Percentiles rank a stretch among this genome's conserved stretches.
phyloP scores from a whole-genome alignment of 37 sponge, comb jelly and placozoan genomes.

The Crambe crambe region DNA sequence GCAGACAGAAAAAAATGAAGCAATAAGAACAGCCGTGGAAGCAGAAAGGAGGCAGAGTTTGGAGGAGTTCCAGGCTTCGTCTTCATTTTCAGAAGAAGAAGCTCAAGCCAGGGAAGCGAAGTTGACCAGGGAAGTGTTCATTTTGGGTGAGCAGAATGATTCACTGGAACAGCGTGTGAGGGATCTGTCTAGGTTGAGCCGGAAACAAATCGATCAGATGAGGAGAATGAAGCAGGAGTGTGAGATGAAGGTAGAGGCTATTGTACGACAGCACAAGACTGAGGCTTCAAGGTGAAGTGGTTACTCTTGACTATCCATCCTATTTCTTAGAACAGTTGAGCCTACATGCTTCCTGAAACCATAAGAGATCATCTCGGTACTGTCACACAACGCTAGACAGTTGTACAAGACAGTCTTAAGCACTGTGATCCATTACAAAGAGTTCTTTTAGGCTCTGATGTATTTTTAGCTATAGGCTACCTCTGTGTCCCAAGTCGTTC shows the following conservation, averaged over 20 bases:
- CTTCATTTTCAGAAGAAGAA: constrained; percentile 35
- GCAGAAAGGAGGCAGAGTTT: constrained; percentile 20
- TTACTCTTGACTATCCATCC: no score
- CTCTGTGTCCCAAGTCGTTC: no score
- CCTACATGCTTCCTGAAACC: no score
- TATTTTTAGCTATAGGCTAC: no score
- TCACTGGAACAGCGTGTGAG: constrained; percentile 48
- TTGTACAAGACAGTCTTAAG: no score
- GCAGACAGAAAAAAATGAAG: constrained; percentile 45
- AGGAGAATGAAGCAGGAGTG: constrained; percentile 62
- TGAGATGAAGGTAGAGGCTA: constrained; percentile 29
- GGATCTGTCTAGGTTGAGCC: constrained; percentile 48
- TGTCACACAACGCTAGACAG: no score
- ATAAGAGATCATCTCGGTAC: no score
- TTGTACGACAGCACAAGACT: constrained; percentile 55
- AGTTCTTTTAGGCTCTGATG: no score
- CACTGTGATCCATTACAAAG: no score
- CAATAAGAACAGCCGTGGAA: constrained; percentile 29
- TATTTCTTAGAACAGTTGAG: no score
- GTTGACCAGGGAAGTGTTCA: constrained; percentile 65
- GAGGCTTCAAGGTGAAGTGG: constrained; percentile 53
- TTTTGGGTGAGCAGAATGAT: constrained; percentile 52
- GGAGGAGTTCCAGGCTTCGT: constrained; percentile 20
- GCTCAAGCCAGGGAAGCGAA: constrained; percentile 30
- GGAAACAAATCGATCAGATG: constrained; percentile 50